phyloP scores from a whole-genome alignment of 2,797 vertebrate genomes.

The Oreochromis mossambicus region DNA sequence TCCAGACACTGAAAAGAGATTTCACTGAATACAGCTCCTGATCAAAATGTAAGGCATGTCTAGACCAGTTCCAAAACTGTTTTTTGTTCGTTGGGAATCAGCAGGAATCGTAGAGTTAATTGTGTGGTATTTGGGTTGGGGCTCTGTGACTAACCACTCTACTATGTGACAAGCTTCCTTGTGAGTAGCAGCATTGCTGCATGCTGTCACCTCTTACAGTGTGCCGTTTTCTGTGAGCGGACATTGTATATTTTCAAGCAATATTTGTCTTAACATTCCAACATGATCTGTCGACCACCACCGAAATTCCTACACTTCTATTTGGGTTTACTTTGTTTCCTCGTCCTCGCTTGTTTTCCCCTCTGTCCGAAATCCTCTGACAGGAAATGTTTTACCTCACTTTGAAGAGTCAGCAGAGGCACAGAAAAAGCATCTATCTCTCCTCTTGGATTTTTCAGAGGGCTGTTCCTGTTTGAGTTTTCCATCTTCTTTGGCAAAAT shows the following conservation, averaged over 20 bases:
- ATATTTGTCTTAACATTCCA: slow-evolving; percentile 34
- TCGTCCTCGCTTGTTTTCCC: background rate
- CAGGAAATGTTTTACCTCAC: slow-evolving; percentile 29
- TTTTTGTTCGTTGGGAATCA: background rate
- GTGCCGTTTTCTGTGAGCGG: background rate
- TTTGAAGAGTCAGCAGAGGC: slow-evolving; percentile 14
- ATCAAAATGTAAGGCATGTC: slow-evolving; percentile 30
- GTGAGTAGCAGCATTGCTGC: background rate
- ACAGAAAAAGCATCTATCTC: slow-evolving; percentile 1
- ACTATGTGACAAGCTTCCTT: background rate
- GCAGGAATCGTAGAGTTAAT: background rate
- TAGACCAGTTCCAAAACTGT: background rate
- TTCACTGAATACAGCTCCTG: slow-evolving; percentile 8
- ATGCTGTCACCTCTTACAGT: slow-evolving; percentile 1
- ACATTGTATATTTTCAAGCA: background rate
- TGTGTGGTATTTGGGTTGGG: background rate
- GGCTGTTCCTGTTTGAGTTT: background rate
- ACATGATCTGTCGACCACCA: slow-evolving; percentile 24
- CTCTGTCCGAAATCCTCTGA: slow-evolving; percentile 10
- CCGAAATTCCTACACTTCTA: slow-evolving; percentile 34
- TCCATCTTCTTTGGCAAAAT: background rate
- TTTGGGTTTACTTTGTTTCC: slow-evolving; percentile 9
- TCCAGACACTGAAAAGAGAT: slow-evolving; percentile 14
- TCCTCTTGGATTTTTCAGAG: background rate
- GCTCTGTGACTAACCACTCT: background rate